Percentiles rank a stretch among this genome's conserved stretches.
Evolutionary conservation across 2,797 vertebrate genomes (phyloP).

Genomic region (Mastacembelus armatus): DNA sequence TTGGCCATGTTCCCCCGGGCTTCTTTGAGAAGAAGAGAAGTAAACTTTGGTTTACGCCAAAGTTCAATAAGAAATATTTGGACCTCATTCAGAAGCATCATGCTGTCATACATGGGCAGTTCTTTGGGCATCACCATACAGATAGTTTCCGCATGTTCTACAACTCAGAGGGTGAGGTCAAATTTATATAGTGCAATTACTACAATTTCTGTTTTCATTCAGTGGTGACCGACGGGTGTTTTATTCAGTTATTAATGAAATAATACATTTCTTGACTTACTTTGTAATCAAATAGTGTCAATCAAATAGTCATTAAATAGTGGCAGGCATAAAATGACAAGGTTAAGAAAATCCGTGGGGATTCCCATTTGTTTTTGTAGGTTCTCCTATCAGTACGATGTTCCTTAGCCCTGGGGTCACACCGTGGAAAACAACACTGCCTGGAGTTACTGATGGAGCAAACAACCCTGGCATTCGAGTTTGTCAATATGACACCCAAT

Average conservation of each 20-base stretch:
- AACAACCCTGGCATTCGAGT: constrained; percentile 96
- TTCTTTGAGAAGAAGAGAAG: constrained; percentile 93
- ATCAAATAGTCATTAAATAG: too few species aligned
- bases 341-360: not conserved
- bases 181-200: not conserved
- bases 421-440: constrained; percentile 95
- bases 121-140: constrained; percentile 96
- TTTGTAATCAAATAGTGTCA: too few species aligned
- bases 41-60: constrained; percentile 88
- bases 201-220: not conserved
- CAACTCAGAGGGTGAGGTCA: constrained; percentile 69
- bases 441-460: constrained; percentile 91
- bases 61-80: constrained; percentile 89
- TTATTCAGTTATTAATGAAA: not conserved
- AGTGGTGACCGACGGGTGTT: not conserved
- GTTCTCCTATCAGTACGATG: constrained; percentile 87
- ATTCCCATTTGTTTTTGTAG: constrained; percentile 70
- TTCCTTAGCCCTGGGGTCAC: constrained; percentile 93
- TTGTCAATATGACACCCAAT: constrained; percentile 88
- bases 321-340: not conserved
- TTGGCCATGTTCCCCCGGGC: constrained; percentile 93
- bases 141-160: constrained; percentile 96
- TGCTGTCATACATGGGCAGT: constrained; percentile 88
- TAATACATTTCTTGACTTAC: not conserved
- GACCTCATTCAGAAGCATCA: constrained; percentile 88